Evolutionary conservation across 2,797 vertebrate genomes (phyloP).

Genomic region (Cossypha dichroa): DNA sequence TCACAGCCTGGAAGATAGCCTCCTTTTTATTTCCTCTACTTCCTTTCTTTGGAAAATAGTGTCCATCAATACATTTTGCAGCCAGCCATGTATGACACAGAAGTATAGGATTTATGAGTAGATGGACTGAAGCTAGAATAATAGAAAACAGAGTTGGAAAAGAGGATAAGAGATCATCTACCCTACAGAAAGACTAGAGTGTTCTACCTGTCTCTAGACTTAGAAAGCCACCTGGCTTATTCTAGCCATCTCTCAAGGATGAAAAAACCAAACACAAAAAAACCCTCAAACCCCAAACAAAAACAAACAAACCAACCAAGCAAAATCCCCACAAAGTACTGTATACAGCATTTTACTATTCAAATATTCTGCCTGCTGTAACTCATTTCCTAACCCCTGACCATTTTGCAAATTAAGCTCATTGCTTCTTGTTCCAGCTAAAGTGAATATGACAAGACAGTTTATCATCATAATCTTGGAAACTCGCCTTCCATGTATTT

Average conservation of each 20-base stretch:
- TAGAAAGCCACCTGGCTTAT: background rate
- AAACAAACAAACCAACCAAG: background rate
- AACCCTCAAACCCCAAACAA: background rate
- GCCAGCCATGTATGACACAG: background rate
- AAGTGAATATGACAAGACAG: background rate
- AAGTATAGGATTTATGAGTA: background rate
- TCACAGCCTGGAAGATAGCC: background rate
- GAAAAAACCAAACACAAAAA: background rate
- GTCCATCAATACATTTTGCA: background rate
- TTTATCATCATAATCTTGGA: slow-evolving; percentile 20
- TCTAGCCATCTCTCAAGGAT: background rate
- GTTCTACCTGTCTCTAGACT: background rate
- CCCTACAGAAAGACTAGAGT: background rate
- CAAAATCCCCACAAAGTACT: background rate
- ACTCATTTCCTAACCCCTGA: background rate
- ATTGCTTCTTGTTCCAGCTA: background rate
- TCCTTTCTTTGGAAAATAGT: background rate
- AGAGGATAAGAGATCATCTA: background rate
- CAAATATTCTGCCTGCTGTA: background rate
- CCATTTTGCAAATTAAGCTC: background rate
- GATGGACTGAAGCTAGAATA: background rate
- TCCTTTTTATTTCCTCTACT: background rate
- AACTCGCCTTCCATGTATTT: background rate
- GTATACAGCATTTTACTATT: background rate
- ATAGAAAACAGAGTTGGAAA: background rate